Evolutionary conservation across 37 sponge, comb jelly and placozoan species (phyloP).

Genomic region (Beroe ovata): DNA sequence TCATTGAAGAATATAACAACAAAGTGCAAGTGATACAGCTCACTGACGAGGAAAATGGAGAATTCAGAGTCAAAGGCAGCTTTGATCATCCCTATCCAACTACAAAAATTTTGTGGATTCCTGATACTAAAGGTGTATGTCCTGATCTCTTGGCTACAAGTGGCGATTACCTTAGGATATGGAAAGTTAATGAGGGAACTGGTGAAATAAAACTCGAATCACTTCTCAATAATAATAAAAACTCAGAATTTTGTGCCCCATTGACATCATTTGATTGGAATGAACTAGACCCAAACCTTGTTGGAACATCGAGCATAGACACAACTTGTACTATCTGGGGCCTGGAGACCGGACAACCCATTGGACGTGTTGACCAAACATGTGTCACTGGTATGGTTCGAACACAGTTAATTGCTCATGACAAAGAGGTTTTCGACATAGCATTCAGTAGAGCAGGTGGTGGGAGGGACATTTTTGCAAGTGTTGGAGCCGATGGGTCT

Average conservation of each 20-base stretch:
- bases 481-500: conserved; percentile 91
- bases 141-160: conserved; percentile 89
- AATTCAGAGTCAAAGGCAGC: conserved; percentile 72
- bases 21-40: conserved; percentile 88
- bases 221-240: conserved; percentile 89
- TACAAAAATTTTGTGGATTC: conserved; percentile 92
- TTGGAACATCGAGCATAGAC: conserved; percentile 91
- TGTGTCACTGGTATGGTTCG: conserved; percentile 76
- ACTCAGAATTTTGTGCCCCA: conserved; percentile 92
- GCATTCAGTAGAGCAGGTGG: conserved; percentile 83
- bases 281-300: conserved; percentile 82
- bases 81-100: conserved; percentile 97
- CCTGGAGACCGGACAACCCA: conserved; percentile 81
- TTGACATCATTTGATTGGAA: conserved; percentile 96
- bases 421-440: conserved; percentile 84
- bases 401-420: conserved; percentile 90
- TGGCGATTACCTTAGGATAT: conserved; percentile 89
- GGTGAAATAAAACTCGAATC: conserved; percentile 79
- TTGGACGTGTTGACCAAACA: conserved; percentile 64
- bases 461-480: conserved; percentile 87
- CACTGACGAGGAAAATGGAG: conserved; percentile 80
- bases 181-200: conserved; percentile 76
- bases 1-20: conserved; percentile 91
- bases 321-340: conserved; percentile 96
- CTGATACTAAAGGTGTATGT: conserved; percentile 73